Evolutionary conservation across 2,888 invertebrate species (phyloP), one percentile per base, ranked within the genome.

Genomic region (Lycophotia porphyrea): DNA sequence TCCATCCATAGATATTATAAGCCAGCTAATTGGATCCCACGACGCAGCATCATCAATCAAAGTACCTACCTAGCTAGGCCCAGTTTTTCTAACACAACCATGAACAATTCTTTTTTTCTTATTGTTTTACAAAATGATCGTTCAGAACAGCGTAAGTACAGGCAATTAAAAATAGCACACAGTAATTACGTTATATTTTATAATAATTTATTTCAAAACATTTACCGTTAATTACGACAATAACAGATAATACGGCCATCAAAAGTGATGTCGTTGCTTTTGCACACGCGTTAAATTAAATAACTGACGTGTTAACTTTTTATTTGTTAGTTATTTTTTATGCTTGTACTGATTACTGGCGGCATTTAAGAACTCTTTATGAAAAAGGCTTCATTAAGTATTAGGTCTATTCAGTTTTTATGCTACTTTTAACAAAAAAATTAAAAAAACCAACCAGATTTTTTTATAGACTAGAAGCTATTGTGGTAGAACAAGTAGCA

Each of bases 11-110:
- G 78, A 67, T 73, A 79, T 78, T 78, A 82, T 74, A 84, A 79
- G 77, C 63, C 71, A 78, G 74, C 76, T 87, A 88, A 88, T 88
- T 88, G 84, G 85, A 80, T 88, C 86, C 87, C 88, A 88, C 87
- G 87, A 69, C 55, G 74, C 61, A 72, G 36, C 70, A 70, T 72
- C 82, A 83, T 88, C 86, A 77, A 88, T 88, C 88, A 86, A 81
- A 80, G 49, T 58, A 82, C 52, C 42, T 67, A 76, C 18, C 44
- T 64, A 74, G 52, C 78, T 71, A 49, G 68, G 55, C 68, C 74
- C 74, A 84, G 81, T 81, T 84, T 80, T 87, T 87, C 74, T 73
- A 81, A 74, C 61, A 60, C 27, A 76, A 49, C 77, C 67, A 67
- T 67, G 24, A 58, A 78, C 69, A n/a, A 49, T 83, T 77, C 18